Evolutionary conservation across 1,140 invertebrate species (phyloP), one percentile per base, ranked within the genome.

Genomic region (Zelostemma sp.): DNA sequence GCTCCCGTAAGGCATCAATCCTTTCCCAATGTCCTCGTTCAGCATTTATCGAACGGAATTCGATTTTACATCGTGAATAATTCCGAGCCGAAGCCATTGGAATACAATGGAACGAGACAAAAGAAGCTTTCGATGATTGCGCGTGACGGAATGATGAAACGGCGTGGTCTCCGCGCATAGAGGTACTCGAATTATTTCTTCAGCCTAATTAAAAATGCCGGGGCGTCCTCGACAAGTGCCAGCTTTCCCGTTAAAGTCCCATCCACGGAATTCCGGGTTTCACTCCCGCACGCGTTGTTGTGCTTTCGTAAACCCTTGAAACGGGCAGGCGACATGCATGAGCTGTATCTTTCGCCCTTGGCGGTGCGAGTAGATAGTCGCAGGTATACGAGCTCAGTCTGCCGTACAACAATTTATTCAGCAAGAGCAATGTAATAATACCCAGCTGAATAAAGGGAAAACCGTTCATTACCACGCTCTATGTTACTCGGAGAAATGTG

Each of bases 331-430:
- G 25, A 50, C 48, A 51, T 56, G 54, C 55, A 43, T 35, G 18
- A 1, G 47, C 25, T 28, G 25, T 1, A 28, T 31, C 35, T 54
- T 17, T 31, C 38, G 51, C 62, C 57, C 68, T 65, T 50, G 49
- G 43, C 45, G 58, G 25, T 28, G 25, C 25, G 25, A n/a, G 57
- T 41, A 68, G 61, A 60, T 43, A 67, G 65, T 65, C 53, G 57
- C 59, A 50, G 56, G 56, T 59, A 68, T 66, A 68, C 62, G 60
- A 69, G 58, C 38, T 53, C 57, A 71, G 62, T 63, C 64, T 73
- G 57, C 58, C 64, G 63, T 70, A 51, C 72, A 77, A 80, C 79
- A 80, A 81, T 81, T 81, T 80, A 79, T 81, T 81, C 79, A 80
- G 70, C 60, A 49, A 57, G 72, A 72, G 78, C 75, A 77, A 75